Percentiles rank a stretch among this genome's conserved stretches.
Evolutionary conservation across 2,113 vertebrate species (phyloP).

Genomic region (Ramphastos sulfuratus): DNA sequence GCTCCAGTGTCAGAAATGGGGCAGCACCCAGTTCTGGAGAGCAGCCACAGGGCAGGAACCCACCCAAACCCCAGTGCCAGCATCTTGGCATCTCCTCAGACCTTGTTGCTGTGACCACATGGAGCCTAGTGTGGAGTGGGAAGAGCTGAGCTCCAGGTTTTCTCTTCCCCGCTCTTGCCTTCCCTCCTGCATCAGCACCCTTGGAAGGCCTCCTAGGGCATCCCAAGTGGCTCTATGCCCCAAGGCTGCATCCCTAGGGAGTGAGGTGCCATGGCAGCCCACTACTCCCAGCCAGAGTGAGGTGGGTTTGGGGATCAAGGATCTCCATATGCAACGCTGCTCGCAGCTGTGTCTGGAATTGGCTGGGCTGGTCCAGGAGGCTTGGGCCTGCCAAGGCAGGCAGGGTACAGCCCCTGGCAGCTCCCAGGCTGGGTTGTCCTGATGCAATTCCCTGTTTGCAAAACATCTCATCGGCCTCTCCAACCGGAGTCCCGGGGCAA

Average conservation of each 20-base stretch:
- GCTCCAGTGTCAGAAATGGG: neutral
- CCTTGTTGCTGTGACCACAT: accelerated
- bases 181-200: neutral
- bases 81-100: neutral
- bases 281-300: accelerated
- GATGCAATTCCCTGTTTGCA: neutral
- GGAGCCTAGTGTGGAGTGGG: neutral
- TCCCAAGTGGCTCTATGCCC: accelerated
- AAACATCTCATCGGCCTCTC: neutral
- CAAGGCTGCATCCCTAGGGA: accelerated
- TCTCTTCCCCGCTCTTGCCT: neutral
- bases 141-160: neutral
- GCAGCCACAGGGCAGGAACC: neutral
- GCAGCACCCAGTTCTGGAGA: neutral
- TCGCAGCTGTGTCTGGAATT: accelerated
- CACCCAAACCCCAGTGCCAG: neutral
- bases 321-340: neutral
- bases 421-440: neutral
- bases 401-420: accelerated
- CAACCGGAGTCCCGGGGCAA: accelerated
- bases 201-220: neutral
- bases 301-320: accelerated
- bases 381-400: neutral
- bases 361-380: accelerated
- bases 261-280: accelerated